Base-by-base conservation (phyloP, 2,113 vertebrate species). In the Lota lota region DNA sequence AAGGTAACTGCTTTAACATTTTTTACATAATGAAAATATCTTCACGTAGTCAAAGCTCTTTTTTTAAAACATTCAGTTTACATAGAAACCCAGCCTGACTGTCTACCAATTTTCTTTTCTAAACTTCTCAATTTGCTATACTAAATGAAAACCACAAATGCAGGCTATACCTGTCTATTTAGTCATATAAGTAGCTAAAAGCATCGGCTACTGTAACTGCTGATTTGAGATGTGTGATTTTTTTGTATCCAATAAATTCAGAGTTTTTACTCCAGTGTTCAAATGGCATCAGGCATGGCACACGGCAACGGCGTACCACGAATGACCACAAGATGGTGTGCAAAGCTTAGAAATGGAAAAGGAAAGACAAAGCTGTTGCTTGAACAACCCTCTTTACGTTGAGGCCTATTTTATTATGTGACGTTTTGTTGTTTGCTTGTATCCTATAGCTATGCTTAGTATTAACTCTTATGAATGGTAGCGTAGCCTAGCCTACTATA, bases 61-160 rank as follows among this genome's bases (percentile, higher is more conserved):
- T 64, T 66, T 36, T 68, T 24, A 68, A 70, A 69, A 63, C 80
- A 67, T 21, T 18, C 50, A 57, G 10, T 79, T 81, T 81, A 85
- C 88, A 83, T 88, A 87, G 85, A 81, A 76, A 8, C 78, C 65
- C 65, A 21, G 78, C 77, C 82, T 77, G 75, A 80, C 74, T 66
- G 28, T 1, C 28, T 47, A 47, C 28, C 28, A 66, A 71, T 75
- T 83, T 85, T 76, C 22, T 18, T 22, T 19, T 77, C 70, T 77
- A 2, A 11, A 72, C 79, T 82, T 88, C 47, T 75, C 83, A 72
- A 16, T 14, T 68, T 22, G 67, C 19, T 3, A 19, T 65, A 59
- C 70, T 63, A 63, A 73, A 65, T 67, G 53, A 69, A 22, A 66
- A 63, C 40, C 70, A 19, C 10, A 66, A 63, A 54, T n/a, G 5